Base-by-base conservation (phyloP, 2,113 vertebrate species). In the Vidua chalybeata region DNA sequence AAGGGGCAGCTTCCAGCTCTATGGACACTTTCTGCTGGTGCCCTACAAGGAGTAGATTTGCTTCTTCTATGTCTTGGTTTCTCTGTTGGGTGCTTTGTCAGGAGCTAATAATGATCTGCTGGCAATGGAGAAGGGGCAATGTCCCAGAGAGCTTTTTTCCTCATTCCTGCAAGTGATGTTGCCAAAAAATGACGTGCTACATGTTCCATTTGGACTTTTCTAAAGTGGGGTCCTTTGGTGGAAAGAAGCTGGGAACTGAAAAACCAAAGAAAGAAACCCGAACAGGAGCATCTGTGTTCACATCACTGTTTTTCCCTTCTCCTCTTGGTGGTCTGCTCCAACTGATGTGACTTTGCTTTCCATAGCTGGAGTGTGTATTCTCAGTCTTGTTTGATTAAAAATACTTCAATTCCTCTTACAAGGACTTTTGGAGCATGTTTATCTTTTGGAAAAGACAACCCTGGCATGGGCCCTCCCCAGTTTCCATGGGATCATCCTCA, bases 321-420 rank as follows among this genome's bases (percentile, higher is more conserved):
- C 51, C 59, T 81, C 56, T 59, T 9, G 7, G 43, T 56, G 61
- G 64, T 88, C 45, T 88, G 30, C 52, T 75, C 90, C 9, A 3
- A 61, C 52, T 48, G 79, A 63, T 0, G 1, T 51, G 68, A 86
- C 28, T 93, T 94, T 68, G 33, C 26, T 89, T 87, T 89, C 20
- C 0, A 0, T 51, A 86, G 63, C 66, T 58, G 80, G 73, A 90
- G 37, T 84, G 75, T 78, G 80, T 87, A 9, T 71, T 83, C 79
- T 93, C 56, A 63, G 13, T 76, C 45, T 80, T 49, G 35, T 81
- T 92, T 61, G 73, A 96, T 97, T 96, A 97, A 96, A 97, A 82
- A 84, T 9, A 78, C 33, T 90, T 86, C 1, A 2, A 6, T 87
- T 72, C 33, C 49, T 89, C 73, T 84, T 67, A n/a, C 15, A 14